A percentile compares a stretch with the other conserved stretches of the same genome.
These are phyloP conservation scores for Bemisia tabaci DNA, from an alignment of 1,140 invertebrate genomes.

Conservation along the genomic window DNA sequence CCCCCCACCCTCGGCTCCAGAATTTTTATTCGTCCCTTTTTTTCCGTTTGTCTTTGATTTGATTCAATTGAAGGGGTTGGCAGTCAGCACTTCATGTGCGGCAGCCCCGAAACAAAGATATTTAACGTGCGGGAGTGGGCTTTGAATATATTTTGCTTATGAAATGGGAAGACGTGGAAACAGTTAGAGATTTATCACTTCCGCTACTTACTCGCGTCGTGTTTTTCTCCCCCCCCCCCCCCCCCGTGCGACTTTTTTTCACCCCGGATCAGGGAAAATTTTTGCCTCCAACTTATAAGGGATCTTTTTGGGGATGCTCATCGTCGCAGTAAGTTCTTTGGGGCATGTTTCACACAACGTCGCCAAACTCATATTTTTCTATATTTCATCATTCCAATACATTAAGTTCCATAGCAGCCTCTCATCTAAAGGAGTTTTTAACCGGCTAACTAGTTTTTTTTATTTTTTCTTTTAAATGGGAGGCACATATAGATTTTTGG, in stretches of 20 bases:
- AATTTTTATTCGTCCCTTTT: neutral
- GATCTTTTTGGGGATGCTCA: neutral
- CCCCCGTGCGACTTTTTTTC: neutral
- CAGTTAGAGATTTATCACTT: neutral
- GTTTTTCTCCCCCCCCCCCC: neutral
- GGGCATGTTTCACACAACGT: too few species aligned
- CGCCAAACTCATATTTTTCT: too few species aligned
- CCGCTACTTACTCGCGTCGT: neutral
- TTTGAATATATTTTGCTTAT: neutral
- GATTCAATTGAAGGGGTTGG: neutral
- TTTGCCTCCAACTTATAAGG: neutral
- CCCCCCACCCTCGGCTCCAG: too few species aligned
- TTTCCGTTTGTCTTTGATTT: neutral
- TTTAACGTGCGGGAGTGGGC: neutral
- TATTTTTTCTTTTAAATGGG: too few species aligned
- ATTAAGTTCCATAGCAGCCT: too few species aligned
- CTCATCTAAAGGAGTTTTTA: too few species aligned
- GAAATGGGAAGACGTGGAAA: neutral
- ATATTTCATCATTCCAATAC: too few species aligned
- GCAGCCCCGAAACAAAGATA: neutral
- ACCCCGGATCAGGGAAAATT: neutral
- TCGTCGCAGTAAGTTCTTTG: neutral
- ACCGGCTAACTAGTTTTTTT: too few species aligned
- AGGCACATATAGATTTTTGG: too few species aligned
- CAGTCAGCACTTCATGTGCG: too few species aligned